phyloP scores from a whole-genome alignment of 2,797 vertebrate genomes.

The Sparidentex hasta region DNA sequence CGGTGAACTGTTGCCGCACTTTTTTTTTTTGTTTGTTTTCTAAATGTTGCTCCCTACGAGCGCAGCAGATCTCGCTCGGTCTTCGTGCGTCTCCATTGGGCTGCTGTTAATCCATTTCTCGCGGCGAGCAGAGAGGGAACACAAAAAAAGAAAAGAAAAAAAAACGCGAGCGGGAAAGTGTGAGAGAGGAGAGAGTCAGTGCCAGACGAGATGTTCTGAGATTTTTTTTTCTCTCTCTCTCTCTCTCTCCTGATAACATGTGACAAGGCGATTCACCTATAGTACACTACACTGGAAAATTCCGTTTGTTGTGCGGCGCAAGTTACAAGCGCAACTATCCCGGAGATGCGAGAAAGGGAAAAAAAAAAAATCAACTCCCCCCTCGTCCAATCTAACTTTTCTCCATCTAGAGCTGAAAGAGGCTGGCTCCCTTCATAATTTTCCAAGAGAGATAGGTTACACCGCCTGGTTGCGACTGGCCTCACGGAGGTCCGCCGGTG shows the following conservation, averaged over 20 bases:
- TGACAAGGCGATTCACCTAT: constrained; percentile 35
- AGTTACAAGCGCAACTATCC: constrained; percentile 26
- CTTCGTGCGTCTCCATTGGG: constrained; percentile 45
- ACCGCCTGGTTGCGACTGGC: constrained; percentile 78
- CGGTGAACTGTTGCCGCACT: constrained; percentile 65
- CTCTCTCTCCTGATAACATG: constrained; percentile 31
- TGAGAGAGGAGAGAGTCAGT: constrained; percentile 5
- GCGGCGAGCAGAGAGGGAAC: not conserved
- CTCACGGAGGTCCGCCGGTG: constrained; percentile 78
- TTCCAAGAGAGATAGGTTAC: constrained; percentile 53
- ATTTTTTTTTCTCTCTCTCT: constrained; percentile 15
- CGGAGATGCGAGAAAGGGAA: not conserved
- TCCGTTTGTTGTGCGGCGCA: constrained; percentile 26
- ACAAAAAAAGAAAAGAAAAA: too few species aligned
- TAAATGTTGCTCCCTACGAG: constrained; percentile 24
- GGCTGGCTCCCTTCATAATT: constrained; percentile 48
- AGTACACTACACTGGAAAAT: constrained; percentile 25
- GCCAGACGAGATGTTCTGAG: constrained; percentile 49
- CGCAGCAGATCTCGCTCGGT: constrained; percentile 33
- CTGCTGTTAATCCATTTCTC: constrained; percentile 62
- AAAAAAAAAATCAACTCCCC: not conserved
- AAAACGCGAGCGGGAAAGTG: constrained; percentile 10
- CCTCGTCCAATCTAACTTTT: constrained; percentile 55
- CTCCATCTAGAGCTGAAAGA: constrained; percentile 39
- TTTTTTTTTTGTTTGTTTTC: constrained; percentile 36